Conservation (phyloP, 2,888 invertebrate species). For the Tinea semifulvella region DNA sequence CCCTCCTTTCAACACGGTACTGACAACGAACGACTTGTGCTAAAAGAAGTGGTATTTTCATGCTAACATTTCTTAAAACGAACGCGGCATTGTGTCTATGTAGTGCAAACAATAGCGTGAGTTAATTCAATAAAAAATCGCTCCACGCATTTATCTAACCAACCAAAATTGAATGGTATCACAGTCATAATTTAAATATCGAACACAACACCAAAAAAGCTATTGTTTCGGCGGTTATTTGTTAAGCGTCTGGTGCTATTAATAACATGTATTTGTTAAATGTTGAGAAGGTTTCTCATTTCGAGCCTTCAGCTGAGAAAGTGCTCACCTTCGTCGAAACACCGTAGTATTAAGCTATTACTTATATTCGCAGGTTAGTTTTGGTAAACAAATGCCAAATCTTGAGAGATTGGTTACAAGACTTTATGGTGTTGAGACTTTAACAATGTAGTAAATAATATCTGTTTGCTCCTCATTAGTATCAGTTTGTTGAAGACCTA, state of each 20-base stretch:
- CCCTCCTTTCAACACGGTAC: no score
- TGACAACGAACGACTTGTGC: no score
- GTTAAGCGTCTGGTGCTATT: conserved; percentile 32
- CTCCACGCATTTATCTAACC: background rate
- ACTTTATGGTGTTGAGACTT: conserved; percentile 5
- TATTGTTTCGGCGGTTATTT: conserved; percentile 36
- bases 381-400: conserved; percentile 34
- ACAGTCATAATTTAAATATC: conserved; percentile 27
- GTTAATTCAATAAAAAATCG: background rate
- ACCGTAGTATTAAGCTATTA: conserved; percentile 65
- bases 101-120: background rate
- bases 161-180: conserved; percentile 1
- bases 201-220: conserved; percentile 24
- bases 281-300: conserved; percentile 25
- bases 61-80: no score
- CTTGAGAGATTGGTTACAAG: background rate
- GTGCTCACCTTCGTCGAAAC: conserved; percentile 46
- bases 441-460: no score
- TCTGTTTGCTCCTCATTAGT: no score
- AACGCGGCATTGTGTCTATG: no score
- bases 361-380: conserved; percentile 49
- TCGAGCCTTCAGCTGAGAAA: conserved; percentile 46
- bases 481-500: no score
- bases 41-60: no score
- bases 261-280: conserved; percentile 53